Percentiles rank a stretch among this genome's conserved stretches.
Evolutionary conservation across 2,888 invertebrate genomes (phyloP).

Genomic region (Halictus ligatus): DNA sequence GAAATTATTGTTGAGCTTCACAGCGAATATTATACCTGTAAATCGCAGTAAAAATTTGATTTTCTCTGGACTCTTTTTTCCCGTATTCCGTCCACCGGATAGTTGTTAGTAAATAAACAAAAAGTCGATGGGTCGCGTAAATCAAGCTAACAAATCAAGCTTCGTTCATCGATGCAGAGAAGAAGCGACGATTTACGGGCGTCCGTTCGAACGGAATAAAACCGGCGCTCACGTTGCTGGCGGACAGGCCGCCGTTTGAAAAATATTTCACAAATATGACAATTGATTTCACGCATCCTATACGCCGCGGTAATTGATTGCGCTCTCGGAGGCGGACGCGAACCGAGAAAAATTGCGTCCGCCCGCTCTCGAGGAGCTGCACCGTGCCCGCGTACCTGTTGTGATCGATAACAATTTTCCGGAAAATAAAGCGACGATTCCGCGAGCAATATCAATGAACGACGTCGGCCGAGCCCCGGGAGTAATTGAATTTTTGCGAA

Average conservation of each 20-base stretch:
- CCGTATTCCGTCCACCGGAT: no score
- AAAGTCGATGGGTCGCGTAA: constrained; percentile 12
- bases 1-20: no score
- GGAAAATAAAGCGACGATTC: constrained; percentile 25
- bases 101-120: not conserved
- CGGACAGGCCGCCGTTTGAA: constrained; percentile 1
- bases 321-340: constrained; percentile 13
- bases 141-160: constrained; percentile 56
- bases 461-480: not conserved
- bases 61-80: not conserved
- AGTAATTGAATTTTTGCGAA: constrained; percentile 27
- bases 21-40: not conserved
- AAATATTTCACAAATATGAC: constrained; percentile 51
- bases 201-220: constrained; percentile 32
- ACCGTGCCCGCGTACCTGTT: not conserved
- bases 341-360: constrained; percentile 32
- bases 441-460: constrained; percentile 9
- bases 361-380: not conserved
- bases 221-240: not conserved
- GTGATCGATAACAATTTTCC: constrained; percentile 31
- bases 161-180: constrained; percentile 25
- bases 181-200: constrained; percentile 44
- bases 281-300: constrained; percentile 45
- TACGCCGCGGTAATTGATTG: constrained; percentile 46
- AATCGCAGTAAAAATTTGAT: not conserved